Evolutionary conservation across 2,888 invertebrate genomes (phyloP).

Genomic region (Chymomyza amoena): DNA sequence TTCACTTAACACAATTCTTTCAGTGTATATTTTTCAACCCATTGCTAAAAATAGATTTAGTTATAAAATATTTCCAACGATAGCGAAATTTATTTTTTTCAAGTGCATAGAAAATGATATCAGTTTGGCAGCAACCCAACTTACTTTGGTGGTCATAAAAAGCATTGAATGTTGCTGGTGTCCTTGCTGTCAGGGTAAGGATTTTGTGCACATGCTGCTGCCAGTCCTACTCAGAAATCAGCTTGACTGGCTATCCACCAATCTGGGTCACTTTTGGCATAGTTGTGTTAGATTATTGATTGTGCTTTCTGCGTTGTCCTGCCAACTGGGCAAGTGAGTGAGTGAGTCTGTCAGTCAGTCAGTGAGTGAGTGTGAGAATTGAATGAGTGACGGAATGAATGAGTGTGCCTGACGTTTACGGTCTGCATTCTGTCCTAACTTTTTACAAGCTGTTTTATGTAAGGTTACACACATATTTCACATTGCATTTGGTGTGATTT

Average conservation of each 20-base stretch:
- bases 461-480: background rate
- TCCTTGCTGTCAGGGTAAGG: background rate
- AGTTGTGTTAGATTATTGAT: conserved; percentile 54
- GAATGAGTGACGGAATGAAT: background rate
- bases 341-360: background rate
- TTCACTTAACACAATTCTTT: no score
- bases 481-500: background rate
- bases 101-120: conserved; percentile 23
- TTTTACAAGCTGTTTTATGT: background rate
- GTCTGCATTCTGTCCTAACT: background rate
- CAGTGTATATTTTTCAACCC: no score
- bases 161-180: background rate
- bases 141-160: background rate
- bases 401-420: background rate
- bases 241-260: conserved; percentile 13
- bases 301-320: conserved; percentile 26
- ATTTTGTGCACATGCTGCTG: background rate
- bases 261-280: conserved; percentile 63
- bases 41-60: no score
- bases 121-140: conserved; percentile 31
- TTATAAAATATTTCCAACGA: no score
- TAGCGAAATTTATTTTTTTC: background rate
- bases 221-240: background rate
- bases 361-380: background rate
- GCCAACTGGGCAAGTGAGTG: background rate